Base-by-base conservation (phyloP, 1,140 invertebrate genomes). In the Cherax quadricarinatus region DNA sequence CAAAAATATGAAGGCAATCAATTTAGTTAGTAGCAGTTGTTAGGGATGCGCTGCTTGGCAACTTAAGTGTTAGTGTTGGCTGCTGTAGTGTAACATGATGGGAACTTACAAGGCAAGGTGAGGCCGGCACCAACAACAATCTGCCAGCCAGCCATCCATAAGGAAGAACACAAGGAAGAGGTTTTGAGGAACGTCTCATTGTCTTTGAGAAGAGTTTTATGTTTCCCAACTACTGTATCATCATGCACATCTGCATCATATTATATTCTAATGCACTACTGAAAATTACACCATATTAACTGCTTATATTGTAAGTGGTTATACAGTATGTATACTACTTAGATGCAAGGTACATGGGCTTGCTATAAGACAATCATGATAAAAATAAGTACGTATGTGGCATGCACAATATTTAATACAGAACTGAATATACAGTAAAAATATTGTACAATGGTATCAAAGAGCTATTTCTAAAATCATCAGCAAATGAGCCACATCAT, bases 91-190 rank as follows among this genome's bases (percentile, higher is more conserved):
- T 86, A 86, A 86, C 66, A 86, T 73, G 62, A 86, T 51, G 85
- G 18, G 48, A 70, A 86, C 85, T 86, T 86, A 86, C 85, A 86
- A 30, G 70, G 85, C 62, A 48, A 49, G 85, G 85, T 86, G 85
- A 86, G 85, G 70, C 85, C 85, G 49, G 66, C 70, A 41, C 48
- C 60, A 70, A 86, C 66, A 86, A 86, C 85, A 73, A 18, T 51
- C 70, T 75, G 85, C 85, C 66, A 86, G 85, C 85, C 85, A 86
- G 85, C 62, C 70, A 51, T 86, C 85, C 85, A n/a, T 66, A 86
- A 75, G 85, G 85, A 75, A 86, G 41, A 75, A 70, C 85, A 51
- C 66, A 70, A 73, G 85, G 70, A 70, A 75, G 70, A 73, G 85
- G 85, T 70, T 12, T 53, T 62, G n/a, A 51, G 70, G 66, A 48